phyloP scores from a whole-genome alignment of 2,888 invertebrate species.

The Strigamia maritima region DNA sequence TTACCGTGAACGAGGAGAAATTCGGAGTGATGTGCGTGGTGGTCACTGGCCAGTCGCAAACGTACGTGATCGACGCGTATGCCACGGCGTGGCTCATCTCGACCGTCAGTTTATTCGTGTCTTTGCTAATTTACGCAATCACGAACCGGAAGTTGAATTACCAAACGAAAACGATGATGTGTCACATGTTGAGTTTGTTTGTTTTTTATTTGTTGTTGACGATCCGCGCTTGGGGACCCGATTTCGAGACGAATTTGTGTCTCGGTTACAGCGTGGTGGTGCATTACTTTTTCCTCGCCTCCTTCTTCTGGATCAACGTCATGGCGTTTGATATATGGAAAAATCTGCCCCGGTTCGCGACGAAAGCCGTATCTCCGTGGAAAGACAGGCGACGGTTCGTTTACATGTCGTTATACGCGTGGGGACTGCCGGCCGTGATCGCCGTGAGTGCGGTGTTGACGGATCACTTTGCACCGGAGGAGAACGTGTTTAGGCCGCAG shows the following conservation, averaged over 20 bases:
- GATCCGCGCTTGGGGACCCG: not conserved
- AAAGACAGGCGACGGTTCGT: no score
- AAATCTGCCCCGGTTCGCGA: constrained; percentile 56
- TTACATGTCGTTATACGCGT: constrained; percentile 37
- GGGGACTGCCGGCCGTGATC: constrained; percentile 40
- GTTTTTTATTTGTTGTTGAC: constrained; percentile 2
- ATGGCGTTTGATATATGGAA: no score
- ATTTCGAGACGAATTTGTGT: constrained; percentile 26
- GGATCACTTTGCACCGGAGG: not conserved
- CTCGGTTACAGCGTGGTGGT: constrained; percentile 58
- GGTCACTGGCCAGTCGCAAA: not conserved
- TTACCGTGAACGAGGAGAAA: not conserved
- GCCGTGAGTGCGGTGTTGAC: constrained; percentile 27
- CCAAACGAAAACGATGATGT: not conserved
- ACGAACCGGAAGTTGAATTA: not conserved
- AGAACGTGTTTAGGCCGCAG: constrained; percentile 34
- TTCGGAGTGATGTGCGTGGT: not conserved
- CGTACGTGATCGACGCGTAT: not conserved
- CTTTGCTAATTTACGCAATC: constrained; percentile 22
- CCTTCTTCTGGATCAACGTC: constrained; percentile 89
- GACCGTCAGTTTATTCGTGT: constrained; percentile 11
- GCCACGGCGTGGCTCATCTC: constrained; percentile 8
- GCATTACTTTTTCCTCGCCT: constrained; percentile 83
- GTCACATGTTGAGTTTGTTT: constrained; percentile 35
- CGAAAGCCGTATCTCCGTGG: no score